A percentile compares a stretch with the other conserved stretches of the same genome.
Conservation (phyloP, 1,140 invertebrate species). For the Diachasma alloeum region DNA sequence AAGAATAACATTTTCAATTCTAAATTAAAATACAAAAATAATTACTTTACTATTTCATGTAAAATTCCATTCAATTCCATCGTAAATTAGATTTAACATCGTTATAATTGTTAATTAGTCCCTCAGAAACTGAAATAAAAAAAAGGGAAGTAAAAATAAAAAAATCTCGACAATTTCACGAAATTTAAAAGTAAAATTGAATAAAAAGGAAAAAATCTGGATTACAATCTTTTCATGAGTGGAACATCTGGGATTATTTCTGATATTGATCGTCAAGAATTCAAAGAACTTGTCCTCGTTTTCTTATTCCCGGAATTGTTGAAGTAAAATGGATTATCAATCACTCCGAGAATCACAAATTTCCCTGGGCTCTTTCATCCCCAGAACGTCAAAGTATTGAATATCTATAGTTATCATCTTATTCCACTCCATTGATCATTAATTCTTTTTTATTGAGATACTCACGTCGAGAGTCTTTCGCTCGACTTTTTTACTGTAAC, state of each 20-base stretch:
- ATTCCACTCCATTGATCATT: not conserved
- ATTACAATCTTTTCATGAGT: no score
- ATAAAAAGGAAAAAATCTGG: no score
- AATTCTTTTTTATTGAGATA: constrained; percentile 17
- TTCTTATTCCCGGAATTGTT: not conserved
- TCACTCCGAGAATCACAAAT: not conserved
- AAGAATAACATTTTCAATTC: not conserved
- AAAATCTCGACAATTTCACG: no score
- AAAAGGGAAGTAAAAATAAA: no score
- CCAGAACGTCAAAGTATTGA: not conserved
- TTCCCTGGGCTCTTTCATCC: constrained; percentile 36
- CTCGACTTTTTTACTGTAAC: constrained; percentile 45
- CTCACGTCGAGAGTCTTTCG: constrained; percentile 44
- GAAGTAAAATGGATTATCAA: not conserved
- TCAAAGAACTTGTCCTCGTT: constrained; percentile 7
- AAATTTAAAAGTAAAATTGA: no score
- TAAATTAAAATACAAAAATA: no score
- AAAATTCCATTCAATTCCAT: no score
- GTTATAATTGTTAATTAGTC: no score
- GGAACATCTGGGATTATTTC: not conserved
- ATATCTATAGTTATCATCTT: not conserved
- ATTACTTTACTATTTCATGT: no score
- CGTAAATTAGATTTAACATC: no score
- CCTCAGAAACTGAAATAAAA: no score
- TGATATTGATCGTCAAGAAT: not conserved